Base-by-base conservation (phyloP, 1,140 invertebrate genomes). In the Cepaea nemoralis region DNA sequence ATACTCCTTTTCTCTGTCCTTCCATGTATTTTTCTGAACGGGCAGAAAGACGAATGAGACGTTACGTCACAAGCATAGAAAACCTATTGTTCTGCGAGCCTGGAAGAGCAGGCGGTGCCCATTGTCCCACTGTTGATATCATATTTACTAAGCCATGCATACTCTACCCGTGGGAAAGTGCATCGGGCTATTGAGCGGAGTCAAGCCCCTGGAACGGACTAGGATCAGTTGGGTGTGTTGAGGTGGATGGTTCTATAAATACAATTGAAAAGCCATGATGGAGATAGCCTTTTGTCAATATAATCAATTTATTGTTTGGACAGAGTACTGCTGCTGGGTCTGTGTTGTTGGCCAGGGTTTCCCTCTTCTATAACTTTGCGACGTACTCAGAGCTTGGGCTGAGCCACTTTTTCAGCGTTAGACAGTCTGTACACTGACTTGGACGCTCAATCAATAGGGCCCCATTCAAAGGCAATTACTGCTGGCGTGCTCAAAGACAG, bases 391-490 rank as follows among this genome's bases (percentile, higher is more conserved):
- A n/a, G 71, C n/a, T n/a, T 31, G 40, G 71, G 27, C 6, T 22
- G 71, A 40, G 71, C 27, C 71, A 22, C 71, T 27, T 74, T n/a
- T 42, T 42, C 71, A 39, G 5, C 71, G 71, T 3, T 12, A 39
- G 71, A 12, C 37, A 12, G 71, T 74, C 5, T 70, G 42, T 74
- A 12, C 14, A 40, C 40, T 33, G 3, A 40, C 5, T 45, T 74
- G 37, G 71, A 31, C 16, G 71, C n/a, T 74, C 37, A 74, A 74
- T 74, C 71, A 74, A 74, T 74, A 74, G 71, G 39, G 42, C 39
- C 71, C 71, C 45, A 74, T 74, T 74, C 71, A 74, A 74, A 74
- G 71, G 71, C 42, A 74, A 74, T 74, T 74, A 74, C 71, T 19
- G 37, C 37, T 45, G 71, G 71, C 37, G 37, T 74, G 71, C 40